Base-by-base conservation (phyloP, 37 sponge, comb jelly and placozoan genomes). In the Oscarella lobularis region DNA sequence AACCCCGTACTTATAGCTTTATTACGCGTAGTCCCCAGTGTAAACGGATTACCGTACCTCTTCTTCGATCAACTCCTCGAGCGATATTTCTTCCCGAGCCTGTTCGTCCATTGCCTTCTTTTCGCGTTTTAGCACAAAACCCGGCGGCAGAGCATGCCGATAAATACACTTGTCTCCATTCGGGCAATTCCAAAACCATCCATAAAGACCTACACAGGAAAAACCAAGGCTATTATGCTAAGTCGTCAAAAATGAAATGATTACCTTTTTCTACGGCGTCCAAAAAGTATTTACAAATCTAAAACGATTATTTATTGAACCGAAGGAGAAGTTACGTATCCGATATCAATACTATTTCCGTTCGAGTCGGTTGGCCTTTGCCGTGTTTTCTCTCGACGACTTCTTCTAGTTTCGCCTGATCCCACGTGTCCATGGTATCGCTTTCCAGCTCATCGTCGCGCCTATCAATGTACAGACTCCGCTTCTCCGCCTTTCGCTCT, bases 131-230 rank as follows among this genome's bases (percentile, higher is more conserved):
- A 98, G 81, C 37, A 98, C 86, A 70, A 94, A 98, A 35, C 95
- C 99, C 32, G 95, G 95, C 0, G 99, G 99, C 3, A 98, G 87
- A 37, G 92, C 92, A 39, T 98, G 99, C 27, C 99, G 81, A 83
- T 98, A 98, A 33, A 88, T 83, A 73, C 99, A 98, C 66, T 82
- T 88, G 72, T 87, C 89, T 14, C 89, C 90, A 73, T 84, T 94
- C 30, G 99, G 99, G 60, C 99, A 98, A 76, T 82, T 85, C 99
- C 99, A 98, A 79, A 98, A 98, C 99, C 99, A 98, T 35, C 99
- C 99, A 85, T 98, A 98, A 4, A 94, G 36, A 35, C 89, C 88
- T 70, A 27, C 20, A 48, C 14, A 48, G 9, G 20, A 48, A 20
- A 20, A 48, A 48, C 60, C 9, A 48, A 48, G 20, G 20, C 20